phyloP scores from a whole-genome alignment of 2,797 vertebrate species.

The Scyliorhinus canicula region DNA sequence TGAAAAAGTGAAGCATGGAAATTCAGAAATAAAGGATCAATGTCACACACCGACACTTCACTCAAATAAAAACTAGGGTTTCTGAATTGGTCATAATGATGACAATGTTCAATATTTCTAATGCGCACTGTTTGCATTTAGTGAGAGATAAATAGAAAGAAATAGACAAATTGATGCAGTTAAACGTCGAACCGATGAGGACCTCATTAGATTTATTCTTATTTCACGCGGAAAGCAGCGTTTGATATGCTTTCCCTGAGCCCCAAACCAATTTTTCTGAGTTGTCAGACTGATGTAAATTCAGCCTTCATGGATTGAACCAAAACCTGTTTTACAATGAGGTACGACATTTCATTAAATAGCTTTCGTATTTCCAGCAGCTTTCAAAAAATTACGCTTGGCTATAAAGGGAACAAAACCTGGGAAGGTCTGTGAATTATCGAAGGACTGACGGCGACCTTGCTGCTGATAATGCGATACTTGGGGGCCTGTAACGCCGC shows the following conservation, averaged over 20 bases:
- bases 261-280: slow-evolving; percentile 27
- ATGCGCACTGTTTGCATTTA: neutral
- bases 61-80: neutral
- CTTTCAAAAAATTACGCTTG: neutral
- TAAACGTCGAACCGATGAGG: slow-evolving; percentile 10
- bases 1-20: too few species aligned
- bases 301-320: neutral
- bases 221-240: neutral
- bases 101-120: too few species aligned
- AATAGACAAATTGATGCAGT: neutral
- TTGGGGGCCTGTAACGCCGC: neutral
- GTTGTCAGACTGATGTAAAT: slow-evolving; percentile 22
- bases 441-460: neutral
- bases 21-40: neutral
- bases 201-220: slow-evolving; percentile 2
- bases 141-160: neutral
- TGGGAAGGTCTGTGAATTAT: neutral
- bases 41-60: neutral
- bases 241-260: slow-evolving; percentile 1
- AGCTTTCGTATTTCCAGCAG: neutral
- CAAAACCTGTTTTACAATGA: neutral
- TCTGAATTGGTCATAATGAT: neutral
- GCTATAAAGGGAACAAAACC: neutral
- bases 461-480: neutral
- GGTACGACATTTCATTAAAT: neutral